phyloP scores from a whole-genome alignment of 2,797 vertebrate species.

The Tokudaia tokunoshimensis region DNA sequence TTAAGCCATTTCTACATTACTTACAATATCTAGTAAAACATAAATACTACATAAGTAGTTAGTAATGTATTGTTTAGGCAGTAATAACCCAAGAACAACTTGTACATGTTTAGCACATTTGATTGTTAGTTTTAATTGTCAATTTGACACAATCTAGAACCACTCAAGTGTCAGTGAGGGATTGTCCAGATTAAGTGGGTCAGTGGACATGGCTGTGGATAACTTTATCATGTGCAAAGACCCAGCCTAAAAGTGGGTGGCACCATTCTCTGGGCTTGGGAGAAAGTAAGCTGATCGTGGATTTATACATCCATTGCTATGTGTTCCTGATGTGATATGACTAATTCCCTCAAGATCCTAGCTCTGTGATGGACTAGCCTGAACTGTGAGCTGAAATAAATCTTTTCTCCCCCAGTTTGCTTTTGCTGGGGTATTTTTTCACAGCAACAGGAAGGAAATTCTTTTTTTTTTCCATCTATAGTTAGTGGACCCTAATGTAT shows the following conservation, averaged over 20 bases:
- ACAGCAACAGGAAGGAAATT: not conserved
- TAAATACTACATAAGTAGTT: not conserved
- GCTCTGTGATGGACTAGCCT: not conserved
- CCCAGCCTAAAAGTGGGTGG: not conserved
- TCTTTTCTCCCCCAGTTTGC: not conserved
- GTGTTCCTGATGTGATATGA: not conserved
- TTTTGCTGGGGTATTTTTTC: not conserved
- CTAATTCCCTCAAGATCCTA: not conserved
- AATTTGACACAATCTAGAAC: not conserved
- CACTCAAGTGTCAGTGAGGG: not conserved
- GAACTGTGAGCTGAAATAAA: not conserved
- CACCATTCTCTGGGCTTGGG: not conserved
- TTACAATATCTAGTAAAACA: not conserved
- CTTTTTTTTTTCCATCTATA: no score
- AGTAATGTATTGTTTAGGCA: not conserved
- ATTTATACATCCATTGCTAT: not conserved
- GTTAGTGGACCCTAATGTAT: no score
- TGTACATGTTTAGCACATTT: not conserved
- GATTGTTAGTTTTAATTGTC: not conserved
- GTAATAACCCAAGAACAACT: not conserved
- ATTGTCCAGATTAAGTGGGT: not conserved
- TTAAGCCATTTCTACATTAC: not conserved
- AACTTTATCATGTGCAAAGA: not conserved
- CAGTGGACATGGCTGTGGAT: not conserved
- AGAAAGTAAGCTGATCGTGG: not conserved